Evolutionary conservation across 2,113 vertebrate species (phyloP), one percentile per base, ranked within the genome.

Genomic region (Seriola quinqueradiata): DNA sequence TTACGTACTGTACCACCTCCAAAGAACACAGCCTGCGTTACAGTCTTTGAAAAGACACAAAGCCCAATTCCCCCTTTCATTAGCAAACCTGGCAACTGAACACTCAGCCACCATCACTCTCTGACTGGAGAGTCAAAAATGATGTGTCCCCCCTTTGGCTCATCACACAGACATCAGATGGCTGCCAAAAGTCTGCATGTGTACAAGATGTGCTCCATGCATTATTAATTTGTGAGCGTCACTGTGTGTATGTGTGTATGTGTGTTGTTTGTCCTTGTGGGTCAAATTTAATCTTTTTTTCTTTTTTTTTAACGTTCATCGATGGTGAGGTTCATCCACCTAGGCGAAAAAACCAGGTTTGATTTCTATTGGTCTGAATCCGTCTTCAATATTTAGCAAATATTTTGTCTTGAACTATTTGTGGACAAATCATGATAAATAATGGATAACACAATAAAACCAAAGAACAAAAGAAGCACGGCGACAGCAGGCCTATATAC

Each of bases 131-230:
- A 84, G 85, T 88, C 83, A 83, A 70, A 83, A 80, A 81, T 81
- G 75, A 89, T 84, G 85, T 42, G 75, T 81, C 85, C 89, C 87
- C 78, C 36, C 89, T 85, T 85, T 85, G 90, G 90, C 90, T 87
- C 82, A 77, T 88, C 79, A 74, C 70, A 68, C 75, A 85, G 65
- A 78, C 87, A 87, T 90, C 84, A 84, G 78, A 83, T 72, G 84
- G 78, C 87, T 82, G 90, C 92, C 89, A 90, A 90, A 61, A 84
- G 77, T 85, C 89, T 84, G 89, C 80, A 74, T 79, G 84, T 85
- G 79, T 77, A 83, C 89, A 87, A 75, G 86, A 86, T 84, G 81
- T 86, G 87, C 86, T 38, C 79, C 25, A 85, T 93, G 86, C 76
- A 93, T 91, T 89, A 92, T 92, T 90, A 78, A 92, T 88, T 60